Base-by-base conservation (phyloP, 2,888 invertebrate genomes). In the Prosopocoilus inquinatus region DNA sequence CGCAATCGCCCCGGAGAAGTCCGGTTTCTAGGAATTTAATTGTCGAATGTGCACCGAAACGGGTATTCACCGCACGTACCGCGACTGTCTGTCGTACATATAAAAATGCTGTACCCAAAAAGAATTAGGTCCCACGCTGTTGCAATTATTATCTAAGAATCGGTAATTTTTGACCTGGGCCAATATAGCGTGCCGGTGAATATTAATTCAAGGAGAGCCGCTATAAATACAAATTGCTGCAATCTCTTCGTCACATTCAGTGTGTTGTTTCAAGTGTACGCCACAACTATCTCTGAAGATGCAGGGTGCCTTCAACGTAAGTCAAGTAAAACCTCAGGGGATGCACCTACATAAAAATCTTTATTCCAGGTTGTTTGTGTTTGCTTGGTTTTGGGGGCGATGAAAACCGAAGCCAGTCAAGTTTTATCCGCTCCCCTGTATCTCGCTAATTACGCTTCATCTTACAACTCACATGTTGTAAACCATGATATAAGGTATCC, bases 101-200 rank as follows among this genome's bases (percentile, higher is more conserved):
- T 28, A 28, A 28, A 28, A 28, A 28, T 28, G 20, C 20, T 28
- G 20, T 28, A 28, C 20, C 20, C 20, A 28, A 28, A 28, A 28
- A 28, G 20, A 28, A 28, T 28, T 28, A 28, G 20, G 20, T 28
- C 20, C 20, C 5, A 5, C 20, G 20, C 20, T 55, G 50, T 38
- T 39, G 49, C 53, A 53, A 53, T 48, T 47, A 53, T 53, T 53
- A 53, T 48, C 53, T 53, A 53, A 53, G 53, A 48, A 53, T 53
- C 39, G 39, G 41, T 49, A 38, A 48, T 57, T 57, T 57, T 57
- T 57, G 57, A 57, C 57, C 57, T 57, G 57, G 57, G 57, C 52
- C 44, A 52, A 57, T 16, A 45, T 39, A 9, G 28, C 20, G 20
- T 13, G 35, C 15, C 46, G 28, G 38, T 57, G 57, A 49, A 57